Percentiles rank a stretch among this genome's conserved stretches.
Conservation (phyloP, 2,113 vertebrate species). For the Bubo blakistoni region DNA sequence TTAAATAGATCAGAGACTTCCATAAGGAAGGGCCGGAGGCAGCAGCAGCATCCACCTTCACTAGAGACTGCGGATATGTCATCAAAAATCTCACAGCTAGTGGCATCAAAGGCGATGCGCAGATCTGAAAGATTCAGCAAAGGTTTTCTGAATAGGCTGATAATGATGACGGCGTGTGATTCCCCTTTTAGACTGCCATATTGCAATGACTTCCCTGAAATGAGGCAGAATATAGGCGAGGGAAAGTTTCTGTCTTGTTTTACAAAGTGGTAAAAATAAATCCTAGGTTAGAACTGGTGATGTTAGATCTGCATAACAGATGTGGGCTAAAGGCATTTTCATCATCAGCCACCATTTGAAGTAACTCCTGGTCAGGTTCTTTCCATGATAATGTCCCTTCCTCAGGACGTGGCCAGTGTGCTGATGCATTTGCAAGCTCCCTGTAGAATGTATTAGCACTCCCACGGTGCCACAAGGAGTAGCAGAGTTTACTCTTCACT, state of each 20-base stretch:
- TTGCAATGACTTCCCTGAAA: not conserved
- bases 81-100: not conserved
- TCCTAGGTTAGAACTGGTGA: not conserved
- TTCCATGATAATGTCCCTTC: not conserved
- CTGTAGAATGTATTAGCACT: not conserved
- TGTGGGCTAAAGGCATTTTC: not conserved
- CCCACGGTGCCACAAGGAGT: not conserved
- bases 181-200: conserved; percentile 17
- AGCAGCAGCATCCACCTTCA: not conserved
- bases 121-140: conserved; percentile 9
- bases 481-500: not conserved
- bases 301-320: not conserved
- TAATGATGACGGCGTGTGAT: not conserved
- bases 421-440: not conserved
- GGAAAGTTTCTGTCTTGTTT: not conserved
- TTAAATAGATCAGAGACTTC: not conserved
- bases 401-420: not conserved
- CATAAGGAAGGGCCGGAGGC: not conserved
- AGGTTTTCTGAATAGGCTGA: conserved; percentile 26
- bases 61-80: not conserved
- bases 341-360: not conserved
- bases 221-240: not conserved
- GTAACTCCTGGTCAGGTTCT: not conserved
- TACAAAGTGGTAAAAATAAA: not conserved
- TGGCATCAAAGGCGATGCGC: conserved; percentile 12